These are phyloP conservation scores for Baccha elongata DNA, from an alignment of 2,888 invertebrate genomes.

Conservation along the genomic window DNA sequence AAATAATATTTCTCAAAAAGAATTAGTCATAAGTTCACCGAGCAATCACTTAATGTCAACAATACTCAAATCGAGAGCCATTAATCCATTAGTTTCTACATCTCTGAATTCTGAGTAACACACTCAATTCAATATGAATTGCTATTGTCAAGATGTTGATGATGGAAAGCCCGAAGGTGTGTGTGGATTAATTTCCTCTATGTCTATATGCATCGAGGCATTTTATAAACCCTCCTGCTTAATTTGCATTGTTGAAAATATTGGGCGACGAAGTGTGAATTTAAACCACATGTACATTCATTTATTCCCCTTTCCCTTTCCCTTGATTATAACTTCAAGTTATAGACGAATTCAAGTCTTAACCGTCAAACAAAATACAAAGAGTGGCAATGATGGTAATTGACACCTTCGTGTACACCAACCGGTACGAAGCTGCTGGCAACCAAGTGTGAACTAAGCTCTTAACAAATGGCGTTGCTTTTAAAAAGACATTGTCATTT, in stretches of 20 bases:
- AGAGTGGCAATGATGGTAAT: constrained; percentile 62
- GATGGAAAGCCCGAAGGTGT: constrained; percentile 39
- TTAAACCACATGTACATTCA: constrained; percentile 48
- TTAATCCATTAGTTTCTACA: constrained; percentile 56
- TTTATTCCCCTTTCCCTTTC: background rate
- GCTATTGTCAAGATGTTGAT: constrained; percentile 41
- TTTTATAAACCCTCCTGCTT: constrained; percentile 39
- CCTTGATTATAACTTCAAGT: constrained; percentile 2
- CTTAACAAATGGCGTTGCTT: constrained; percentile 39
- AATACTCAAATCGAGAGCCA: constrained; percentile 29
- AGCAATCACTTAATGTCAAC: constrained; percentile 41
- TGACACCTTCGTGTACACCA: constrained; percentile 55
- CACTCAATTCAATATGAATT: constrained; percentile 21
- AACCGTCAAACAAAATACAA: constrained; percentile 24
- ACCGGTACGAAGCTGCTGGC: constrained; percentile 18
- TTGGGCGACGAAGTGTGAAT: constrained; percentile 69
- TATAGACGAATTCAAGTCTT: constrained; percentile 52
- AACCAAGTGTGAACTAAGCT: constrained; percentile 54
- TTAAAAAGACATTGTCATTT: constrained; percentile 11
- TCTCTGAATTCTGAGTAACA: constrained; percentile 14
- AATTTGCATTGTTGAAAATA: constrained; percentile 53
- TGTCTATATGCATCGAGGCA: constrained; percentile 22
- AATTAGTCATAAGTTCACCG: constrained; percentile 40
- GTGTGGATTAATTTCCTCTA: constrained; percentile 49
- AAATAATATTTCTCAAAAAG: constrained; percentile 26